A percentile compares a stretch with the other conserved stretches of the same genome.
Evolutionary conservation across 2,888 invertebrate genomes (phyloP).

Genomic region (Eupithecia subumbrata): DNA sequence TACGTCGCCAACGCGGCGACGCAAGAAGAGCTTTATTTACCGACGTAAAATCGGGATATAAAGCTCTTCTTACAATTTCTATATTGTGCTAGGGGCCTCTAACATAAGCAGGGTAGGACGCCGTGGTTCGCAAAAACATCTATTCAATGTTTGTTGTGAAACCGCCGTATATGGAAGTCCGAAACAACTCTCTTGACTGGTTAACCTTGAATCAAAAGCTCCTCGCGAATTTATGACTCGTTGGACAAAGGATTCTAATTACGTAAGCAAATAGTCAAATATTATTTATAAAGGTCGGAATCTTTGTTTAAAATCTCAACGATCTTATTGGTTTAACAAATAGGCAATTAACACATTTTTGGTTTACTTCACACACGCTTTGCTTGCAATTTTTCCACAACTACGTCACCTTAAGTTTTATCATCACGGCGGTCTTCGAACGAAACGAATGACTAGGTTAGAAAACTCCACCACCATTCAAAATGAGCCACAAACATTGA

Average conservation of each 20-base stretch:
- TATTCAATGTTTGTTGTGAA: neutral
- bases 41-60: neutral
- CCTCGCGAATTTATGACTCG: slow-evolving; percentile 31
- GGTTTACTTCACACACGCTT: neutral
- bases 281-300: neutral
- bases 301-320: neutral
- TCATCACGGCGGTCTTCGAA: neutral
- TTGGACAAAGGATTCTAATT: neutral
- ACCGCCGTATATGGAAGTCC: neutral
- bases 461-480: neutral
- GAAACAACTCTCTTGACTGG: slow-evolving; percentile 18
- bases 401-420: neutral
- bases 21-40: too few species aligned
- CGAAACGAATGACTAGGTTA: neutral
- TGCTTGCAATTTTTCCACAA: neutral
- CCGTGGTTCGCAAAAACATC: neutral
- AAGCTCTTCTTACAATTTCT: neutral
- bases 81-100: neutral
- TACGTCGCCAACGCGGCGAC: neutral
- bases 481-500: neutral
- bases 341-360: neutral
- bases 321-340: neutral
- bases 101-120: neutral
- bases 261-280: neutral
- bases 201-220: slow-evolving; percentile 40